These are phyloP conservation scores for Macrotus californicus DNA, from an alignment of 2,113 vertebrate species.

Conservation along the genomic window DNA sequence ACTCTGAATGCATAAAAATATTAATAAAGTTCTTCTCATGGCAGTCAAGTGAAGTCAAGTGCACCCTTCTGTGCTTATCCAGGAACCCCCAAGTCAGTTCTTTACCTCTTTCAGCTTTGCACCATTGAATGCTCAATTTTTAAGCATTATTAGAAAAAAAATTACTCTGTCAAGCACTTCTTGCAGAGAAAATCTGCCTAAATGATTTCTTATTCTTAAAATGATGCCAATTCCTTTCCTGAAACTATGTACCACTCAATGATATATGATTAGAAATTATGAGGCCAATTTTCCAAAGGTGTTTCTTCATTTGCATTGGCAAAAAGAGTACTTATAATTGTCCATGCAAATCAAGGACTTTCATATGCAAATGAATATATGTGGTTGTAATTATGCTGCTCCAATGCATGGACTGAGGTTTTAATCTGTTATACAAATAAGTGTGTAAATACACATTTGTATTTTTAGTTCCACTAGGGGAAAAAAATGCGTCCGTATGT, in stretches of 20 bases:
- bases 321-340: constrained; percentile 48
- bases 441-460: constrained; percentile 64
- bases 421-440: constrained; percentile 66
- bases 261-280: constrained; percentile 68
- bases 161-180: constrained; percentile 37
- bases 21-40: background rate
- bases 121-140: constrained; percentile 42
- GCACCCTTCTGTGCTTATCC: background rate
- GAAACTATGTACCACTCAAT: constrained; percentile 38
- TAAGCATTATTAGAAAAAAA: constrained; percentile 48
- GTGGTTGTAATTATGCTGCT: constrained; percentile 59
- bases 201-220: constrained; percentile 54
- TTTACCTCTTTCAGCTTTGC: constrained; percentile 39
- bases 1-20: constrained; percentile 27
- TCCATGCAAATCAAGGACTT: constrained; percentile 67
- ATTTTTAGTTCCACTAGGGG: constrained; percentile 44
- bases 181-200: constrained; percentile 61
- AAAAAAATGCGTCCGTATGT: background rate
- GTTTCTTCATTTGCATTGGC: constrained; percentile 59
- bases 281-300: constrained; percentile 67
- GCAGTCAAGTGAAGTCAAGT: background rate
- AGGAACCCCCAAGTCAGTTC: constrained; percentile 15
- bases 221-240: constrained; percentile 18
- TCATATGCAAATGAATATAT: constrained; percentile 68
- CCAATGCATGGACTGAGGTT: constrained; percentile 33